These are phyloP conservation scores for Electrophaes corylata DNA, from an alignment of 2,888 invertebrate species.

Conservation along the genomic window DNA sequence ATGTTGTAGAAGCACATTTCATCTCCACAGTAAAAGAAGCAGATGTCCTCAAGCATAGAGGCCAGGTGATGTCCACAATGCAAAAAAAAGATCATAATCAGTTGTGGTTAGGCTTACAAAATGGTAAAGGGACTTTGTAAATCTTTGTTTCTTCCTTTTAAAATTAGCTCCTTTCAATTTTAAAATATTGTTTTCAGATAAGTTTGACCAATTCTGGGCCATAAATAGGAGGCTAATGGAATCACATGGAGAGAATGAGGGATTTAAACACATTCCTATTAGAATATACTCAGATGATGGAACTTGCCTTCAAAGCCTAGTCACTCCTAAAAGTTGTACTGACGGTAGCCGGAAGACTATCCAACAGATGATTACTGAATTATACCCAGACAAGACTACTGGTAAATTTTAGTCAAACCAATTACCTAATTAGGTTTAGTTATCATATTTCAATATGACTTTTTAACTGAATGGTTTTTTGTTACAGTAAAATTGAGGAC, in stretches of 20 bases:
- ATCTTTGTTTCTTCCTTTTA: no score
- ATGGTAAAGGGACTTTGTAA: slow-evolving; percentile 85
- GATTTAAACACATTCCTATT: slow-evolving; percentile 95
- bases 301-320: slow-evolving; percentile 89
- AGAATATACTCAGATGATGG: slow-evolving; percentile 91
- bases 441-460: not conserved
- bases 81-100: slow-evolving; percentile 98
- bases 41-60: slow-evolving; percentile 97
- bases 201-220: slow-evolving; percentile 99
- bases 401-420: slow-evolving; percentile 48
- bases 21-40: slow-evolving; percentile 99
- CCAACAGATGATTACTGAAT: slow-evolving; percentile 87
- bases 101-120: slow-evolving; percentile 96
- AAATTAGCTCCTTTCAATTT: not conserved
- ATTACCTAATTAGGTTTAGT: no score
- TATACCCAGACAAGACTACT: slow-evolving; percentile 85
- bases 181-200: slow-evolving; percentile 84
- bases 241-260: slow-evolving; percentile 89
- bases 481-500: slow-evolving; percentile 90
- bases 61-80: slow-evolving; percentile 95
- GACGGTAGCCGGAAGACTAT: slow-evolving; percentile 90
- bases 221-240: slow-evolving; percentile 98
- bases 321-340: slow-evolving; percentile 88
- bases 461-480: slow-evolving; percentile 26
- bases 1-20: slow-evolving; percentile 96